Conservation (phyloP, 1,140 invertebrate genomes). For the Diuraphis noxia region DNA sequence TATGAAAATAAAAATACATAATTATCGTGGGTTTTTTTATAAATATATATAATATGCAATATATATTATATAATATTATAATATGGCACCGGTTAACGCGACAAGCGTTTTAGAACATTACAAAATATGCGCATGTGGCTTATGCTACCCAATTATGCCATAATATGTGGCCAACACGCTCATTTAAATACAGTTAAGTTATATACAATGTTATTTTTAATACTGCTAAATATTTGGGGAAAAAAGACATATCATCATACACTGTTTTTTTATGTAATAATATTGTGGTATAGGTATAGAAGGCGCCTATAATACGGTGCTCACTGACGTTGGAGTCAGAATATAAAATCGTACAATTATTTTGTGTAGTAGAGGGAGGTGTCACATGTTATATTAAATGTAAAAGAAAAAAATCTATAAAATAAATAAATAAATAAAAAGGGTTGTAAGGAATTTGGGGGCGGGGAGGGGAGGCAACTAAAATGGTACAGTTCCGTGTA, state of each 20-base stretch:
- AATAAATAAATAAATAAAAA: slow-evolving; percentile 43
- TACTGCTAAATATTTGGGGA: not conserved
- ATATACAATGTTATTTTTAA: not conserved
- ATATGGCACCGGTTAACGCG: not conserved
- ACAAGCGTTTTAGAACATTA: not conserved
- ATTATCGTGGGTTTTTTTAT: not conserved
- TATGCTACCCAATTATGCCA: no score
- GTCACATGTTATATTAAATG: not conserved
- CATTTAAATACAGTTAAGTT: not conserved
- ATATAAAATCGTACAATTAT: not conserved
- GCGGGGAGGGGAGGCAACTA: not conserved
- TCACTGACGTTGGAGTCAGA: not conserved
- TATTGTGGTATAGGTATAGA: not conserved
- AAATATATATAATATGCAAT: not conserved
- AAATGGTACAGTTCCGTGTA: slow-evolving; percentile 41
- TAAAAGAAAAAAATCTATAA: not conserved
- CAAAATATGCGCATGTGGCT: not conserved
- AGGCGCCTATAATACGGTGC: not conserved
- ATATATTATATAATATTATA: not conserved
- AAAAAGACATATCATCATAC: not conserved
- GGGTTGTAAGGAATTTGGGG: slow-evolving; percentile 26
- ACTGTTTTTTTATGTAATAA: not conserved
- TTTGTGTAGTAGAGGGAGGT: not conserved
- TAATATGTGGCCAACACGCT: not conserved
- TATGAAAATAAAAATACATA: not conserved